Percentiles rank a stretch among this genome's conserved stretches.
Evolutionary conservation across 2,888 invertebrate genomes (phyloP).

Genomic region (Tipula confusa): DNA sequence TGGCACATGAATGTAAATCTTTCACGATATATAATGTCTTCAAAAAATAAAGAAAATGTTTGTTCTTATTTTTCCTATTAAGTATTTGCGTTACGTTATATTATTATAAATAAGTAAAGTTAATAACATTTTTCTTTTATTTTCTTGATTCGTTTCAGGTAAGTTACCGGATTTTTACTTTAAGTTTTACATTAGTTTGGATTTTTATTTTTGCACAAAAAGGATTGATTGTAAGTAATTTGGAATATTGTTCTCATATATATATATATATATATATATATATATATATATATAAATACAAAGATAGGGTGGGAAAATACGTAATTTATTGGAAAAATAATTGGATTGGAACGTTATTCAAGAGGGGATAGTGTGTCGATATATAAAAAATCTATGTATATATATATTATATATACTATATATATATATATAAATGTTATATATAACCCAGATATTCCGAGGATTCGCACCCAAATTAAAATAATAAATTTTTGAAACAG

Average conservation of each 20-base stretch:
- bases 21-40: constrained; percentile 12
- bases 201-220: neutral
- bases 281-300: neutral
- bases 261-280: neutral
- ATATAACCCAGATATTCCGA: neutral
- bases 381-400: neutral
- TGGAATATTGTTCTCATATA: neutral
- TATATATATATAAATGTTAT: neutral
- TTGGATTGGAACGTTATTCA: neutral
- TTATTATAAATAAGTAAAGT: neutral
- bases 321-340: neutral
- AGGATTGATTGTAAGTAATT: constrained; percentile 20
- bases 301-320: neutral
- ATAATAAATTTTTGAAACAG: constrained; percentile 7
- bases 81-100: neutral
- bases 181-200: neutral
- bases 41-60: neutral
- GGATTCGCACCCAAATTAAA: neutral
- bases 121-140: neutral
- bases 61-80: neutral
- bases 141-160: neutral
- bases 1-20: neutral
- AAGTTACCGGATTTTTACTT: neutral
- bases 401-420: neutral
- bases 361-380: neutral